Evolutionary conservation across 2,113 vertebrate genomes (phyloP), one percentile per base, ranked within the genome.

Genomic region (Prunella fulvescens): DNA sequence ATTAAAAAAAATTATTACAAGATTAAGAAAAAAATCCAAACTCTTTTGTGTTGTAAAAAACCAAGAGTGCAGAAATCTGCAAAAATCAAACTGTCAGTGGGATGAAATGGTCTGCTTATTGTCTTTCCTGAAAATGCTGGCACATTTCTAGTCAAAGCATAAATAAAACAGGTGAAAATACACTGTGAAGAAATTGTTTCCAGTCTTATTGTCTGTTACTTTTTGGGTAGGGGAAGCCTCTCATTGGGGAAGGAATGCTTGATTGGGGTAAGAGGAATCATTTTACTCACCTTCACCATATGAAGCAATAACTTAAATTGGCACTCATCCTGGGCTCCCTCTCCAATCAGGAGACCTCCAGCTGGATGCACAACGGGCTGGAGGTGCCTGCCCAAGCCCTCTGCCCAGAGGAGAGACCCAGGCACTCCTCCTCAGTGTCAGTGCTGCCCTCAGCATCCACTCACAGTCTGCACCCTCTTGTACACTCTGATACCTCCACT

Each of bases 81-180:
- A 66, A 82, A 94, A 95, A 94, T 93, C 88, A 85, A 70, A 57
- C 29, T 73, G 14, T 77, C 35, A 77, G 10, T 6, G 18, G 58
- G 81, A 62, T 77, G 45, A 67, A 86, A 79, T 12, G 47, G 53
- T 64, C 62, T 92, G 65, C 51, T 90, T 91, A n/a, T 53, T 95
- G 67, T 93, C 57, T 93, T 91, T 90, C 44, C 80, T 92, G 42
- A 90, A 82, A 81, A 82, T 44, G 47, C 81, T 74, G 90, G 77
- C 73, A 84, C 48, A 78, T 33, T 91, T 96, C 66, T 80, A 84
- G 91, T 79, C 65, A 76, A 77, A 93, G 23, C 44, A 62, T 61
- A 92, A 97, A 96, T 96, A 96, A 97, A 97, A 17, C 61, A 54
- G 33, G 78, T 72, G 40, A 90, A 94, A 92, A 90, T 35, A 81